Percentiles rank a stretch among this genome's conserved stretches.
Evolutionary conservation across 1,140 invertebrate species (phyloP).

Genomic region (Ips nitidus): DNA sequence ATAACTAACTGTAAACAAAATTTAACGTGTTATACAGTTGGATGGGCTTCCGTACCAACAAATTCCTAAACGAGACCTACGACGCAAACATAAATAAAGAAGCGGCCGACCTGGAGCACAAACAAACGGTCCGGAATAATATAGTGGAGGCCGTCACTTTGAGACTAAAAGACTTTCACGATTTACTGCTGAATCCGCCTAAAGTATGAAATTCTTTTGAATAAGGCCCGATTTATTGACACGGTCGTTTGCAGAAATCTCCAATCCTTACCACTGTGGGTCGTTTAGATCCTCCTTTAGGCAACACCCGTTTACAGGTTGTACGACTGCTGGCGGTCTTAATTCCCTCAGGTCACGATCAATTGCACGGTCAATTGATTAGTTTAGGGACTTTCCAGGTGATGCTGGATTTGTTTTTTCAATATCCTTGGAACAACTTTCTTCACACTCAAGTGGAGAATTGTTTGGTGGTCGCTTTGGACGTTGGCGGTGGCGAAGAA

Average conservation of each 20-base stretch:
- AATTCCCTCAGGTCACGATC: constrained; percentile 61
- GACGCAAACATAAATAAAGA: constrained; percentile 46
- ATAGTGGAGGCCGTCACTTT: constrained; percentile 65
- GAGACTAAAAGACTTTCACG: constrained; percentile 70
- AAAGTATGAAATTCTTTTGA: constrained; percentile 56
- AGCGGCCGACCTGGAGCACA: constrained; percentile 53
- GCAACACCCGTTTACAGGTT: constrained; percentile 74
- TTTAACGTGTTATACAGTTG: not conserved
- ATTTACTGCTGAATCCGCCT: constrained; percentile 72
- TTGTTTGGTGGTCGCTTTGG: constrained; percentile 69
- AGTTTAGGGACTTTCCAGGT: constrained; percentile 53
- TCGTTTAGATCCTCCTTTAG: constrained; percentile 70
- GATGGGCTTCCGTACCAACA: no score
- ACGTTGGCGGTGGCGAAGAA: constrained; percentile 47
- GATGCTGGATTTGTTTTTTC: constrained; percentile 80
- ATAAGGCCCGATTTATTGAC: not conserved
- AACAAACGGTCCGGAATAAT: constrained; percentile 59
- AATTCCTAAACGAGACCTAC: not conserved
- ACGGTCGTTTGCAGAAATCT: constrained; percentile 54
- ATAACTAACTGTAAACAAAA: no score
- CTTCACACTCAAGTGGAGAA: constrained; percentile 82
- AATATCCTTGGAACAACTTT: constrained; percentile 86
- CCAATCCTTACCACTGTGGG: constrained; percentile 67
- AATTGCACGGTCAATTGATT: constrained; percentile 57
- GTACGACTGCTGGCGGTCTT: constrained; percentile 71